A percentile compares a stretch with the other conserved stretches of the same genome.
Conservation (phyloP, 2,113 vertebrate species). For the Pampusana beccarii region DNA sequence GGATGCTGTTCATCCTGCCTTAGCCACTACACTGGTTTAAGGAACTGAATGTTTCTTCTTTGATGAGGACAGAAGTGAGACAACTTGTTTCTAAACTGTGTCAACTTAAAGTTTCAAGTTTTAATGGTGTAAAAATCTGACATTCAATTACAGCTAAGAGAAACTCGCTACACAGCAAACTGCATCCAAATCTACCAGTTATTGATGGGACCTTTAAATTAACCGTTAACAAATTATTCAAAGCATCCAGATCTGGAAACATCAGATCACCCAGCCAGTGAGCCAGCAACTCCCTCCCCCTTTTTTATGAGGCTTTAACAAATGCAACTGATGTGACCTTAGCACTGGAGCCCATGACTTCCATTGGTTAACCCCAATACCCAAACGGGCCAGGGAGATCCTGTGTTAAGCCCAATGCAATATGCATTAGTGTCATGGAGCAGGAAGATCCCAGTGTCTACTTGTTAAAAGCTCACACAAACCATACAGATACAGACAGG, state of each 20-base stretch:
- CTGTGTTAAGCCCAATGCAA: slow-evolving; percentile 66
- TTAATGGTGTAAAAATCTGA: slow-evolving; percentile 70
- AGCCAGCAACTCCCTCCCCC: slow-evolving; percentile 29
- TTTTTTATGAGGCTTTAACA: slow-evolving; percentile 55
- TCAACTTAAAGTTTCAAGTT: slow-evolving; percentile 66
- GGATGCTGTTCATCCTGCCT: background rate
- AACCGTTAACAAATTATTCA: slow-evolving; percentile 9
- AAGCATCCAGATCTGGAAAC: slow-evolving; percentile 56
- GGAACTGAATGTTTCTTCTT: slow-evolving; percentile 40
- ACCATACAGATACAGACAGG: slow-evolving; percentile 65
- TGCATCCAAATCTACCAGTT: slow-evolving; percentile 50
- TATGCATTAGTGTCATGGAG: slow-evolving; percentile 62
- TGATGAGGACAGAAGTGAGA: slow-evolving; percentile 58
- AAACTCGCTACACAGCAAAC: slow-evolving; percentile 69
- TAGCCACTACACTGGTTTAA: slow-evolving; percentile 15
- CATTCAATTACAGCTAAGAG: slow-evolving; percentile 66
- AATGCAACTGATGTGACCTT: slow-evolving; percentile 34
- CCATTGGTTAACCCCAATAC: slow-evolving; percentile 49
- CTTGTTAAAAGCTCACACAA: slow-evolving; percentile 68
- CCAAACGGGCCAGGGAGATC: slow-evolving; percentile 39
- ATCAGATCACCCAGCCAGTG: slow-evolving; percentile 27
- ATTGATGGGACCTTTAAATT: slow-evolving; percentile 46
- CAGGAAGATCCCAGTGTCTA: slow-evolving; percentile 70
- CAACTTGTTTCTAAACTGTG: slow-evolving; percentile 69
- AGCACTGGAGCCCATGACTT: slow-evolving; percentile 41